Base-by-base conservation (phyloP, 2,888 invertebrate genomes). In the Bugulina stolonifera region DNA sequence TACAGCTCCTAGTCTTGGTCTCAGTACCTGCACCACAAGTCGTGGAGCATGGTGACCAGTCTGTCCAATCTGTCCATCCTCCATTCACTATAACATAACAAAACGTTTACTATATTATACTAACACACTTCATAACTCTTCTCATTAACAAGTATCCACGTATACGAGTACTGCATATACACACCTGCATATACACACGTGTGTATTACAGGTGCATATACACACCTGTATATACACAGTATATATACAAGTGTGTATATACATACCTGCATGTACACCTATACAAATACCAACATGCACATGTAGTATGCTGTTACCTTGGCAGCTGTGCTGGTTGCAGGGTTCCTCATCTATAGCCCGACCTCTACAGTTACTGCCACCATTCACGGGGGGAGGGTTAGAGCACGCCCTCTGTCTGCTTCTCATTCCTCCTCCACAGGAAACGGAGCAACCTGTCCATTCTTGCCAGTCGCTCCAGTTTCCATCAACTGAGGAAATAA, bases 321-420 rank as follows among this genome's bases (percentile, higher is more conserved):
- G 43, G 18, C 43, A 43, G 5, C 10, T 43, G 43, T 43, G 18
- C 43, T 43, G 10, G 18, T 43, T 43, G 43, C 43, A 43, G 18
- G 43, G 10, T 18, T 43, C 10, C 18, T 18, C 18, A 10, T 43
- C 43, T 43, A 43, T 43, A 22, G 35, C 54, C n/a, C 18, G 34
- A 1, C 27, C 54, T 3, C 27, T 90, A 80, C 94, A 94, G 84
- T 91, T 93, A 82, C 91, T 91, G 18, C 93, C 93, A 0, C 93
- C 93, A 80, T 93, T 93, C 57, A 91, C 88, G 0, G 94, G 93
- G 0, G 92, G 91, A 0, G 94, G 94, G 0, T 91, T 91, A 82
- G 93, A 92, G 81, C 94, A 94, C 85, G 93, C 91, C 77, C 94
- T 88, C 84, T 93, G 92, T 23, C 93, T 88, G 82, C 90, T 92